Base-by-base conservation (phyloP, 2,113 vertebrate species). In the Melanerpes formicivorus region DNA sequence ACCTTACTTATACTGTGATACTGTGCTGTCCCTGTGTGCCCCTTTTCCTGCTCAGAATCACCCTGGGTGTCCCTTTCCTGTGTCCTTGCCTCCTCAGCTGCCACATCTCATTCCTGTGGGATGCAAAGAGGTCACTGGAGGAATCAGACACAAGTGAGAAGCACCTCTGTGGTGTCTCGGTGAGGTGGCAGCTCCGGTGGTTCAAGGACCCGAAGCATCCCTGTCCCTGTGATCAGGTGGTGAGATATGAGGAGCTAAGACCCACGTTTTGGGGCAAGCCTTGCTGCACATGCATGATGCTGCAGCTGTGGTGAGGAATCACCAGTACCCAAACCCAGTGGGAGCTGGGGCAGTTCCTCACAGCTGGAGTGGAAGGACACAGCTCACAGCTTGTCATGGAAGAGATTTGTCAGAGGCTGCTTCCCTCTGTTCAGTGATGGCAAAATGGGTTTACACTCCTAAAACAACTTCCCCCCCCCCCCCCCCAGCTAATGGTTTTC, bases 91-190 rank as follows among this genome's bases (percentile, higher is more conserved):
- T 23, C 40, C 14, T 14, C 55, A 13, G 62, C 62, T 32, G 9
- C 62, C 5, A 1, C 11, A 26, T 2, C 32, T 19, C 55, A 3
- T 72, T 72, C 67, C 91, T 8, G 1, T 12, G 64, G 80, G 67
- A 60, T 6, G 4, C 48, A 44, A 32, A 67, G 48, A 11, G 9
- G 44, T 74, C 14, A 55, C 8, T 3, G 8, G 32, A 75, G 44
- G n/a, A 84, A 72, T 9, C 17, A 4, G 27, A 26, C 14, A 1
- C 0, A 4, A 44, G 9, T 2, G 46, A 18, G 0, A 6, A 11
- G 17, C n/a, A 25, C 7, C 0, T 7, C 18, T 8, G 62, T 71
- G 64, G 64, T 64, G 18, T 26, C 50, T 50, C 5, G 1, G 32
- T 1, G 5, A 3, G 4, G 58, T 10, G 63, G 14, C 5, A 30